Evolutionary conservation across 2,113 vertebrate species (phyloP).

Genomic region (Pelmatolapia mariae): DNA sequence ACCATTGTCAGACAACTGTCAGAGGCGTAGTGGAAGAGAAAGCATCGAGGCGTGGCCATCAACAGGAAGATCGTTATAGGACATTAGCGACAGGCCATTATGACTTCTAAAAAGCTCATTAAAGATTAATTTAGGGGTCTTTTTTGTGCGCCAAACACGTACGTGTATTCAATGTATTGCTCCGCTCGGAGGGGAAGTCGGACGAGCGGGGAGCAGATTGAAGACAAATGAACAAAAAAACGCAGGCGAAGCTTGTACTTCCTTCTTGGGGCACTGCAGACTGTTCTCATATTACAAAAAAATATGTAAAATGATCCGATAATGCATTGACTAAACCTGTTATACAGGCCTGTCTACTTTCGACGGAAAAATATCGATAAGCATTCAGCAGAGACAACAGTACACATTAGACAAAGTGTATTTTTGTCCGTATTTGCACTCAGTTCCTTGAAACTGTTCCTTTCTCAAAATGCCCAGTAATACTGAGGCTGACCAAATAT

Average conservation of each 20-base stretch:
- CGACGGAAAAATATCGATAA: conserved; percentile 52
- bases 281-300: conserved; percentile 85
- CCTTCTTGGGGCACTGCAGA: conserved; percentile 76
- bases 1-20: conserved; percentile 89
- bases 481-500: neutral
- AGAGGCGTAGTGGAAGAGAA: conserved; percentile 81
- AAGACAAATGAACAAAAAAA: conserved; percentile 51
- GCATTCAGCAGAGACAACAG: conserved; percentile 44
- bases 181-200: neutral
- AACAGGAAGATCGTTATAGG: conserved; percentile 96
- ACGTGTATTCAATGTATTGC: conserved; percentile 39
- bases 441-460: neutral
- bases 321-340: conserved; percentile 75
- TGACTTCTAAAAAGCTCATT: conserved; percentile 92
- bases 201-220: conserved; percentile 4
- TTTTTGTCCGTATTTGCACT: neutral
- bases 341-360: conserved; percentile 66
- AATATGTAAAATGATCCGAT: conserved; percentile 85
- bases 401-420: conserved; percentile 32
- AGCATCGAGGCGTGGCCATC: conserved; percentile 84
- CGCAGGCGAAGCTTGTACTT: conserved; percentile 56
- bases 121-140: conserved; percentile 93
- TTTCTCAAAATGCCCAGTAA: neutral
- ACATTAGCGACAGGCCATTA: conserved; percentile 98
- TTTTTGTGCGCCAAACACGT: conserved; percentile 79